phyloP scores from a whole-genome alignment of 2,113 vertebrate genomes.

The Mesoclemmys tuberculata region DNA sequence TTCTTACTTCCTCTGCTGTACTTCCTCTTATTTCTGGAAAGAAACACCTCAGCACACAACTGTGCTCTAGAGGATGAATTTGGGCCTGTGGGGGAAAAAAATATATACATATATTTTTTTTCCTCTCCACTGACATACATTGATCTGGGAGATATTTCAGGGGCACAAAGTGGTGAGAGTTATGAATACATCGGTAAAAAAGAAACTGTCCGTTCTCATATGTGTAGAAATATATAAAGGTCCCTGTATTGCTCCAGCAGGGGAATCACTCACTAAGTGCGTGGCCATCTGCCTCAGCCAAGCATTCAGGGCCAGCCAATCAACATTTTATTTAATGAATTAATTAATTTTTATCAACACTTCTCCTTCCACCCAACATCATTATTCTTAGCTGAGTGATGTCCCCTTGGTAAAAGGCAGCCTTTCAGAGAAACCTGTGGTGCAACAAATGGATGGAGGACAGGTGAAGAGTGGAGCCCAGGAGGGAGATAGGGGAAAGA shows the following conservation, averaged over 20 bases:
- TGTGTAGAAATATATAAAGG: not conserved
- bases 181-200: not conserved
- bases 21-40: constrained; percentile 34
- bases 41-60: constrained; percentile 52
- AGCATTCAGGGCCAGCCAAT: not conserved
- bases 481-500: not conserved
- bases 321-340: not conserved
- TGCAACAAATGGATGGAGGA: not conserved
- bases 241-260: constrained; percentile 37
- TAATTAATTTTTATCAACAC: not conserved
- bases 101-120: constrained; percentile 24
- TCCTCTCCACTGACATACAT: constrained; percentile 22
- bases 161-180: not conserved
- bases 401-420: constrained; percentile 14
- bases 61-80: constrained; percentile 53
- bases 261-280: constrained; percentile 44
- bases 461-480: not conserved
- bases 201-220: not conserved
- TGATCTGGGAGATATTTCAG: constrained; percentile 53
- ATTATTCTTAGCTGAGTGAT: not conserved
- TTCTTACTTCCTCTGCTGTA: constrained; percentile 36
- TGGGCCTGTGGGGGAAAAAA: constrained; percentile 53
- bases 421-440: not conserved
- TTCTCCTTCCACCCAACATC: not conserved
- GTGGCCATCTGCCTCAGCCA: not conserved